phyloP scores from a whole-genome alignment of 2,113 vertebrate genomes.

The Pao palembangensis region DNA sequence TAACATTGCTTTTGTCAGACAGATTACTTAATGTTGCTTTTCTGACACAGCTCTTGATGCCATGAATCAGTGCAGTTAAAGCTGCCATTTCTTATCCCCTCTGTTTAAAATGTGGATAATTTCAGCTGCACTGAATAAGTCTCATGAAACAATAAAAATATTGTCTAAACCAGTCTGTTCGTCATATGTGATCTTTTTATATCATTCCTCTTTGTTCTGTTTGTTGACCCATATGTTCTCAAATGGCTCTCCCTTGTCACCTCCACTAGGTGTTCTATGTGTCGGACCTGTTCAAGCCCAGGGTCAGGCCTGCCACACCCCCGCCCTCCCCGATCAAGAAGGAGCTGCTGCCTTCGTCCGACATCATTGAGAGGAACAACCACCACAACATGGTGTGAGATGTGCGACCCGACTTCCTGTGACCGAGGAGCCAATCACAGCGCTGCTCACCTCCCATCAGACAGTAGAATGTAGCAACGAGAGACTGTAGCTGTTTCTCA shows the following conservation, averaged over 20 bases:
- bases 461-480: conserved; percentile 99
- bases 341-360: conserved; percentile 91
- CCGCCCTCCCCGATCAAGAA: conserved; percentile 85
- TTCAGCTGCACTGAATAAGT: too few species aligned
- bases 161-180: too few species aligned
- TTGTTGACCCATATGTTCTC: conserved; percentile 1
- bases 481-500: conserved; percentile 65
- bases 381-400: conserved; percentile 91
- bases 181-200: too few species aligned
- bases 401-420: conserved; percentile 45
- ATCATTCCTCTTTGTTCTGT: background rate
- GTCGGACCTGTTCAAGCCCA: conserved; percentile 93
- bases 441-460: conserved; percentile 93
- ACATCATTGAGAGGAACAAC: conserved; percentile 96
- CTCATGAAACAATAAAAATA: too few species aligned
- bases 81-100: too few species aligned
- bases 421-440: conserved; percentile 83
- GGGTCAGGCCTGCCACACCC: conserved; percentile 78
- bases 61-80: background rate
- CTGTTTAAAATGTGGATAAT: too few species aligned
- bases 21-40: conserved; percentile 35
- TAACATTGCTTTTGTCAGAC: conserved; percentile 25
- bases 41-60: background rate
- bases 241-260: conserved; percentile 8
- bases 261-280: conserved; percentile 88